Percentiles rank a stretch among this genome's conserved stretches.
These are phyloP conservation scores for Orius insidiosus DNA, from an alignment of 1,140 invertebrate species.

Conservation along the genomic window DNA sequence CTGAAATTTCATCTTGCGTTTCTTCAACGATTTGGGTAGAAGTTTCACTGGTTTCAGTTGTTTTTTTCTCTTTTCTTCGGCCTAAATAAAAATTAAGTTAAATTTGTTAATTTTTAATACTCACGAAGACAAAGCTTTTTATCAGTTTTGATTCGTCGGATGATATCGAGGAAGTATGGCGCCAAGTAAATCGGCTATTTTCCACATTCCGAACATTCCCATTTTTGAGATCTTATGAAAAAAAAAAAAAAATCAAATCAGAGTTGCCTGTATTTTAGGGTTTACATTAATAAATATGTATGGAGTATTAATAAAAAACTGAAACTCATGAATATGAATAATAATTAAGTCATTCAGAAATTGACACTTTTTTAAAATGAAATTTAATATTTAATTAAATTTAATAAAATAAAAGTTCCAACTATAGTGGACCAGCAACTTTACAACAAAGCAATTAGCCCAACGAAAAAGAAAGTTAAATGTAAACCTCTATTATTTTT, in stretches of 20 bases:
- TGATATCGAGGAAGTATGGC: conserved; percentile 25
- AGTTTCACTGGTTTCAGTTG: neutral
- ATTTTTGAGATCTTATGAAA: conserved; percentile 35
- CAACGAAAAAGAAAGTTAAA: too few relatives aligned
- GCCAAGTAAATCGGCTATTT: conserved; percentile 29
- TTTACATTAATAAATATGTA: neutral
- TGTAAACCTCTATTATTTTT: too few relatives aligned
- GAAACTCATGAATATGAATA: too few relatives aligned
- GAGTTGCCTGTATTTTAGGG: neutral
- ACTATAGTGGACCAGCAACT: too few relatives aligned
- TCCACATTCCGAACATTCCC: conserved; percentile 41
- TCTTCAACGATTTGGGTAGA: neutral
- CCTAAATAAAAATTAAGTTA: neutral
- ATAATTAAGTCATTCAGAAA: neutral
- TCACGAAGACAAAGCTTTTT: conserved; percentile 27
- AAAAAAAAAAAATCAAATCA: conserved; percentile 13
- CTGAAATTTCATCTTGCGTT: neutral
- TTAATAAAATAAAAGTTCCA: neutral
- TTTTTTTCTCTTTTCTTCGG: neutral
- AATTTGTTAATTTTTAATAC: neutral
- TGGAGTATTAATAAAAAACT: neutral
- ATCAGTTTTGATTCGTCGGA: conserved; percentile 30
- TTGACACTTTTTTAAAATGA: neutral
- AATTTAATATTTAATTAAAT: neutral
- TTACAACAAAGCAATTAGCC: too few relatives aligned